Evolutionary conservation across 2,888 invertebrate species (phyloP).

Genomic region (Trachelus stipa): DNA sequence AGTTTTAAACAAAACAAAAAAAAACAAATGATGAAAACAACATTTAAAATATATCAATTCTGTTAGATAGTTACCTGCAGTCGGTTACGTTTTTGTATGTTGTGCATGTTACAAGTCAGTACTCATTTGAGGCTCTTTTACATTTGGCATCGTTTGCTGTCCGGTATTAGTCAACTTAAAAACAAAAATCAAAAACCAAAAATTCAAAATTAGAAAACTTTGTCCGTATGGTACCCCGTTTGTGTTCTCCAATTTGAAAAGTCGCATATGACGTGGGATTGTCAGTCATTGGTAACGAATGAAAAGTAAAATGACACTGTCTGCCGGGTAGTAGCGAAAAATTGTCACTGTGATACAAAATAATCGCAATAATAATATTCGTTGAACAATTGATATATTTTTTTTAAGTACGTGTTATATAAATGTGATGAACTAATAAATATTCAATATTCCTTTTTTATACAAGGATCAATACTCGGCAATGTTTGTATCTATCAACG

Average conservation of each 20-base stretch:
- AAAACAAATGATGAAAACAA: slow-evolving; percentile 30
- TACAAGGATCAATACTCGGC: not conserved
- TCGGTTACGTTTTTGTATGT: slow-evolving; percentile 63
- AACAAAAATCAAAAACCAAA: slow-evolving; percentile 60
- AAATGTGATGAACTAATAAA: not conserved
- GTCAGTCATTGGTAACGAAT: slow-evolving; percentile 10
- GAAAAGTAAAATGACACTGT: not conserved
- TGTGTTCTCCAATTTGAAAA: slow-evolving; percentile 1
- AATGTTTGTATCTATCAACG: not conserved
- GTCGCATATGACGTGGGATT: slow-evolving; percentile 20
- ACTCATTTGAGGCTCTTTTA: slow-evolving; percentile 65
- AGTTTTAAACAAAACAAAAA: slow-evolving; percentile 25
- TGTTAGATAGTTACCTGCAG: slow-evolving; percentile 65
- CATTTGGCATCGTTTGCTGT: slow-evolving; percentile 63
- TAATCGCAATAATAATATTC: not conserved
- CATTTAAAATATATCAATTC: slow-evolving; percentile 39
- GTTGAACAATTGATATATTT: not conserved
- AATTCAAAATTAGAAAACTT: slow-evolving; percentile 40
- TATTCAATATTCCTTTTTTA: not conserved
- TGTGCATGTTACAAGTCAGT: slow-evolving; percentile 66
- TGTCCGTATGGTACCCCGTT: not conserved
- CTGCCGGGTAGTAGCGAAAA: slow-evolving; percentile 5
- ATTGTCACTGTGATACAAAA: not conserved
- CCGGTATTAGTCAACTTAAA: slow-evolving; percentile 67
- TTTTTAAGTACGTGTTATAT: not conserved